Evolutionary conservation across 2,888 invertebrate genomes (phyloP).

Genomic region (Punctoribates punctum): DNA sequence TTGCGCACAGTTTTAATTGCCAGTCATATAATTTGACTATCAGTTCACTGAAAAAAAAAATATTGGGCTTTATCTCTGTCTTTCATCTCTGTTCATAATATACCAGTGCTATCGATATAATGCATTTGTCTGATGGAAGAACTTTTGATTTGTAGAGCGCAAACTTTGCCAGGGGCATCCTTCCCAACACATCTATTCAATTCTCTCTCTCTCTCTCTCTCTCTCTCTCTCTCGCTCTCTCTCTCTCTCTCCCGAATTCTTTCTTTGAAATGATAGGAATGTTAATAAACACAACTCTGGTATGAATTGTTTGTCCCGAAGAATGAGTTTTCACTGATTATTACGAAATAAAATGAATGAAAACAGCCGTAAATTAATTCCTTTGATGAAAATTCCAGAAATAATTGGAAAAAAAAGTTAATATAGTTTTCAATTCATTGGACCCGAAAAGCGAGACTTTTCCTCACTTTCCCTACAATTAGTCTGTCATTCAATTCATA

Average conservation of each 20-base stretch:
- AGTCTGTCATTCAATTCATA: no score
- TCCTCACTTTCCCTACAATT: no score
- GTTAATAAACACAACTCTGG: constrained; percentile 12
- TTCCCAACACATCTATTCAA: background rate
- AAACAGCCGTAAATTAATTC: no score
- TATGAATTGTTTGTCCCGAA: background rate
- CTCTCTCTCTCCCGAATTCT: background rate
- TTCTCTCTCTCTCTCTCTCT: background rate
- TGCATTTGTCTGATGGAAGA: background rate
- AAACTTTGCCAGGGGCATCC: background rate
- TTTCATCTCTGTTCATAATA: background rate
- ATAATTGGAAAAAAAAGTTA: no score
- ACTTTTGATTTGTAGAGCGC: constrained; percentile 24
- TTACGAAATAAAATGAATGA: no score
- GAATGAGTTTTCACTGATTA: no score
- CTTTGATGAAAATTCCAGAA: no score
- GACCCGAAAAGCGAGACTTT: no score
- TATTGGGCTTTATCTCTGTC: background rate
- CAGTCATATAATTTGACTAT: constrained; percentile 33
- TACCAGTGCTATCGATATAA: background rate
- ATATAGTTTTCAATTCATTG: no score
- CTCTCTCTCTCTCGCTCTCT: background rate
- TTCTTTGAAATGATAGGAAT: constrained; percentile 12
- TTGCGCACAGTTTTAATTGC: background rate
- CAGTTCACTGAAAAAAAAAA: background rate